Base-by-base conservation (phyloP, 2,888 invertebrate species). In the Eupithecia subfuscata region DNA sequence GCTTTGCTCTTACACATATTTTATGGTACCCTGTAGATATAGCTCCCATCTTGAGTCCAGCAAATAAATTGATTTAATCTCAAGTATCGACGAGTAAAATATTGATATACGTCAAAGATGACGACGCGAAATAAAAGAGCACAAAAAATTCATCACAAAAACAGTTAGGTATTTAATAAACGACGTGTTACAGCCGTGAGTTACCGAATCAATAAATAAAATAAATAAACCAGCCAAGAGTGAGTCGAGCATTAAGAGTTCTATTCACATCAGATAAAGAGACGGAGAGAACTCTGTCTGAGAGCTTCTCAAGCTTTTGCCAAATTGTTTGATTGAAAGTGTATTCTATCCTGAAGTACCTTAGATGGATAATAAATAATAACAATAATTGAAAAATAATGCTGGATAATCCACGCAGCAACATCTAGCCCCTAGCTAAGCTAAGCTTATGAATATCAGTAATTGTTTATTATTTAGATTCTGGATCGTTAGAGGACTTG, bases 131-230 rank as follows among this genome's bases (percentile, higher is more conserved):
- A 74, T 56, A 69, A 71, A 74, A 72, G 63, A 77, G 75, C 70
- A 25, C 60, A 76, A 80, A 80, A 76, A 76, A 79, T 65, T 74
- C 73, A 81, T 78, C 71, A 74, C 68, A 78, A 77, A 71, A 80
- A 82, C 80, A 77, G 78, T 82, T 80, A 82, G 74, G 52, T 75
- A 71, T 71, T 69, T 79, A 81, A 80, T 75, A 79, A 79, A 81
- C 76, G 80, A 81, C 76, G 80, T 76, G 81, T 80, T 82, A 80
- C 80, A 78, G 71, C 79, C 80, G 77, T 79, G 79, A 79, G 81
- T 79, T 82, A 83, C 80, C 68, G 80, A 82, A 80, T 81, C 83
- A 83, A 87, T 87, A 87, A 89, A 87, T 86, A 85, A 88, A 79
- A 71, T 78, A 82, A 83, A 87, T 56, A 56, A 12, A 56, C 22